Base-by-base conservation (phyloP, 2,113 vertebrate species). In the Ciconia boyciana region DNA sequence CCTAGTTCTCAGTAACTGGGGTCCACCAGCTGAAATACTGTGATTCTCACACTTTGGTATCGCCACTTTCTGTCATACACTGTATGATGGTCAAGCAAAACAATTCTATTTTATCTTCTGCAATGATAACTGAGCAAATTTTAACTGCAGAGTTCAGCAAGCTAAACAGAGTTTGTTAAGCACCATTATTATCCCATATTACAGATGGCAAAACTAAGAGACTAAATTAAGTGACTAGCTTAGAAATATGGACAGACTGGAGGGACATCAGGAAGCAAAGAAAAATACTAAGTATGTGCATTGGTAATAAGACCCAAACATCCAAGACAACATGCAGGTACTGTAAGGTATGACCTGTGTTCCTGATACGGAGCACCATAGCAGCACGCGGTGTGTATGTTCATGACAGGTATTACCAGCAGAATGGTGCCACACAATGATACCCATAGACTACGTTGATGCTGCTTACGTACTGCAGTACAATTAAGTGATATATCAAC, bases 361-460 rank as follows among this genome's bases (percentile, higher is more conserved):
- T 54, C 29, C 76, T 68, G 54, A 10, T 20, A 32, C 4, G 4
- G 13, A 83, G 46, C 54, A 12, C 34, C 20, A 14, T 0, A 34
- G 75, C 66, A 80, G 28, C 20, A 39, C 8, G 68, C 0, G 0
- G 5, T 43, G 9, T 5, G 21, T 9, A 4, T 7, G 34, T 9
- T 48, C 28, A 14, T 6, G 20, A n/a, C 22, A 60, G 25, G 25
- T 22, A 31, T 25, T 16, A 22, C 7, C 58, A 70, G 54, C 52
- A 86, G 16, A 43, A 78, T 9, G 21, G 48, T 10, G 20, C 21
- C 49, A 48, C 62, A 48, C 29, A 2, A 34, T 10, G 26, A 10
- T 49, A 61, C 29, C 43, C 36, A 5, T 0, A 48, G 16, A 57
- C 66, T 71, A 2, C 1, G 8, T 31, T 39, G n/a, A 74, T 4